phyloP scores from a whole-genome alignment of 2,113 vertebrate genomes.

The Lepidothrix coronata region DNA sequence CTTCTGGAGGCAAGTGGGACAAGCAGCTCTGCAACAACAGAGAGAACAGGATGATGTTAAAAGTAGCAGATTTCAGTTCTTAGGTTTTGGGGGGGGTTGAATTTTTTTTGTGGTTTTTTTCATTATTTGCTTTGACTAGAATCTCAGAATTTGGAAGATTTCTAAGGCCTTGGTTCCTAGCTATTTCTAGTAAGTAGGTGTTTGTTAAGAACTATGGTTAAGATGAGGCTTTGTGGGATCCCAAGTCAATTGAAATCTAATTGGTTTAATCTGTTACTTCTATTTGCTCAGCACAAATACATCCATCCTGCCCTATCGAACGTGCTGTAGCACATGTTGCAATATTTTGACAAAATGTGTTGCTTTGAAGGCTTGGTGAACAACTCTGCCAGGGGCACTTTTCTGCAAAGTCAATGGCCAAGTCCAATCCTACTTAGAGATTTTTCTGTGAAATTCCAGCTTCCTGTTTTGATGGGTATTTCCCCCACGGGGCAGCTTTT shows the following conservation, averaged over 20 bases:
- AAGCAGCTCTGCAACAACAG: not conserved
- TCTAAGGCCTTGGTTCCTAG: not conserved
- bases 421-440: not conserved
- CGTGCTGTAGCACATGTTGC: not conserved
- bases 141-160: not conserved
- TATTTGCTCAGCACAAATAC: rapidly evolving
- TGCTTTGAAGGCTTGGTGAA: not conserved
- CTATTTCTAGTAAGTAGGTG: not conserved
- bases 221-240: not conserved
- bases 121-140: not conserved
- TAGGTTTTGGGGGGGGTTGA: not conserved
- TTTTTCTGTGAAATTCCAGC: not conserved
- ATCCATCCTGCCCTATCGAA: not conserved
- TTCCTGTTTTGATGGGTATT: not conserved
- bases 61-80: not conserved
- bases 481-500: not conserved
- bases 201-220: not conserved
- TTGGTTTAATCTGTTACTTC: not conserved
- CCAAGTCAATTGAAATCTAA: not conserved
- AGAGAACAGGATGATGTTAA: not conserved
- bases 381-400: rapidly evolving
- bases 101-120: not conserved
- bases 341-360: not conserved
- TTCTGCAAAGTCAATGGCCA: not conserved
- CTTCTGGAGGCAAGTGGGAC: not conserved